Conservation (phyloP, 2,797 vertebrate species). For the Linurgus olivaceus region DNA sequence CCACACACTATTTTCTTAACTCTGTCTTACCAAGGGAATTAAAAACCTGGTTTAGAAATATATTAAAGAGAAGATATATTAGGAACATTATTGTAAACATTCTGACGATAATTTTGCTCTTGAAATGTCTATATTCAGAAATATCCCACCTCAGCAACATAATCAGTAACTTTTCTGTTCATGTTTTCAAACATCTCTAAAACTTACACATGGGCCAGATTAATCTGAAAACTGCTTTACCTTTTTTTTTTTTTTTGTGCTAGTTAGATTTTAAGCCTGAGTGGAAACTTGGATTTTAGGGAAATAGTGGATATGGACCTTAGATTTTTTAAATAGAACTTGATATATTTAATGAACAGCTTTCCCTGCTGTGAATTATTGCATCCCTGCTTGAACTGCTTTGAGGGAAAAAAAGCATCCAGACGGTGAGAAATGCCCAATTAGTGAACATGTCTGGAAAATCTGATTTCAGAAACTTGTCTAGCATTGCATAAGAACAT, state of each 20-base stretch:
- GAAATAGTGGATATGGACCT: neutral
- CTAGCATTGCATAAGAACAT: neutral
- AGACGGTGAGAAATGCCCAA: neutral
- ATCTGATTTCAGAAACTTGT: conserved; percentile 33
- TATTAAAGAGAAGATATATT: neutral
- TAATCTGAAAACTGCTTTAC: neutral
- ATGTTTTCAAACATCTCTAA: neutral
- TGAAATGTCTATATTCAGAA: neutral
- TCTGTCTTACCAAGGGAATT: neutral
- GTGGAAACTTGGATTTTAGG: neutral
- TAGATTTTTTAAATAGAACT: neutral
- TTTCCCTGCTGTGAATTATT: neutral
- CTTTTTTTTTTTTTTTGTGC: neutral
- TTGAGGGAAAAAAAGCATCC: neutral
- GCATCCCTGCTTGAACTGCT: neutral
- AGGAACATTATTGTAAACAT: neutral
- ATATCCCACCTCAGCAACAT: neutral
- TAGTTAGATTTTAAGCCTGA: neutral
- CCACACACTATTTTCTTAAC: neutral
- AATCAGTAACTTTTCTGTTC: neutral
- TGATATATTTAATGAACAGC: neutral
- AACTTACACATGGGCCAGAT: neutral
- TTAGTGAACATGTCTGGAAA: conserved; percentile 39
- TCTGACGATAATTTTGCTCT: neutral
- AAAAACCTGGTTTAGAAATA: neutral